phyloP scores from a whole-genome alignment of 2,113 vertebrate species.

The Lagopus muta region DNA sequence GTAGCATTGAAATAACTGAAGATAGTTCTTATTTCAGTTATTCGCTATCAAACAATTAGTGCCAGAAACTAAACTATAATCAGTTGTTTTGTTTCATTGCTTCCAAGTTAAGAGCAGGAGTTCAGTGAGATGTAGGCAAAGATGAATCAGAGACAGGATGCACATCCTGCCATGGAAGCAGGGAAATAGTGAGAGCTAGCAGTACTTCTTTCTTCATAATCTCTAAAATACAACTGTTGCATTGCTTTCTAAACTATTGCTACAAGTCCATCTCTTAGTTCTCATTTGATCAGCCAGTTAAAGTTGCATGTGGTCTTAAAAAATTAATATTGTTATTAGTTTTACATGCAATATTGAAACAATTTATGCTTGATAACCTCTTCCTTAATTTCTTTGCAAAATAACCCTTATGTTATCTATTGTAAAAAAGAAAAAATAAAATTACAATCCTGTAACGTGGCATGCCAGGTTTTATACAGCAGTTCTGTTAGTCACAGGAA shows the following conservation, averaged over 20 bases:
- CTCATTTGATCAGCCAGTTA: neutral
- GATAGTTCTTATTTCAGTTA: neutral
- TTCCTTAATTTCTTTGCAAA: neutral
- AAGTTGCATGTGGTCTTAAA: neutral
- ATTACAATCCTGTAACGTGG: neutral
- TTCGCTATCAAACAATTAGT: neutral
- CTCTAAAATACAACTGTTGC: neutral
- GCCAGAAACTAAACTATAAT: neutral
- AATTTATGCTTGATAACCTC: neutral
- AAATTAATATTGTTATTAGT: neutral
- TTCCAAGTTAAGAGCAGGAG: neutral
- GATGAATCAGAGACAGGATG: neutral
- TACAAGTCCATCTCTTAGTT: neutral
- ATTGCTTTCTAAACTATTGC: neutral
- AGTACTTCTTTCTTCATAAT: neutral
- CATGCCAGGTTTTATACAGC: neutral
- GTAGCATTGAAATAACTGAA: neutral
- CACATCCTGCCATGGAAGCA: neutral
- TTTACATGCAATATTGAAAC: neutral
- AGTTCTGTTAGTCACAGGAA: neutral
- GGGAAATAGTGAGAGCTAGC: neutral
- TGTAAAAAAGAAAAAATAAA: neutral
- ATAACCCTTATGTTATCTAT: neutral
- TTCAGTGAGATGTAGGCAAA: neutral
- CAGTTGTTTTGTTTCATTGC: neutral